Base-by-base conservation (phyloP, 2,888 invertebrate species). In the Cyrtodaria siliqua region DNA sequence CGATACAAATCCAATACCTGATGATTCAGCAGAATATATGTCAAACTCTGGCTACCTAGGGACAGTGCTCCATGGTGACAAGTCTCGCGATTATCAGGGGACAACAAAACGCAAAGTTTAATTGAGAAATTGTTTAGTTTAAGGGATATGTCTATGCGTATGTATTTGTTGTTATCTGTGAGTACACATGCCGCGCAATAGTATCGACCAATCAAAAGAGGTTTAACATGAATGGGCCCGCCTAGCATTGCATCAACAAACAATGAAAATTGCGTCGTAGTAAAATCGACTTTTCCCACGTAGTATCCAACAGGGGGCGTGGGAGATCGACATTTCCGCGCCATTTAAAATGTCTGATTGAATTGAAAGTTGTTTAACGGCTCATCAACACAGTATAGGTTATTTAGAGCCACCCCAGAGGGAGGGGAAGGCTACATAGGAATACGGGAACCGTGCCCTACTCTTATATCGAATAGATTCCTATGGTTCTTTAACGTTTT, bases 241-340 rank as follows among this genome's bases (percentile, higher is more conserved):
- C 80, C 75, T 74, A 74, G 60, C 67, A 73, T 72, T 80, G 72
- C 76, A 76, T 69, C 64, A 80, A 76, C 73, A 67, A 79, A 74
- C 76, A 81, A 81, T 76, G 75, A 80, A 68, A 63, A 69, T 66
- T 80, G 79, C 79, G 79, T 80, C 68, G 75, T 80, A 80, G 79
- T 80, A 80, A 79, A 68, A 40, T 63, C 42, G 59, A 64, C 67
- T 66, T 70, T n/a, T 72, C 75, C 72, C 79, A 72, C 75, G 74
- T 80, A 80, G 79, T 80, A 80, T 66, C 72, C 79, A 56, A 66
- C 38, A 80, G 79, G 64, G 75, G 79, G 75, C 79, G 69, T 73
- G 71, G 55, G 75, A 68, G 53, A 69, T 40, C 38, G 56, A 40
- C 59, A 55, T 70, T 74, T 75, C n/a, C 79, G 56, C 71, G 75